Percentiles rank a stretch among this genome's conserved stretches.
Conservation (phyloP, 2,797 vertebrate genomes). For the Melanotaenia trifasciata region DNA sequence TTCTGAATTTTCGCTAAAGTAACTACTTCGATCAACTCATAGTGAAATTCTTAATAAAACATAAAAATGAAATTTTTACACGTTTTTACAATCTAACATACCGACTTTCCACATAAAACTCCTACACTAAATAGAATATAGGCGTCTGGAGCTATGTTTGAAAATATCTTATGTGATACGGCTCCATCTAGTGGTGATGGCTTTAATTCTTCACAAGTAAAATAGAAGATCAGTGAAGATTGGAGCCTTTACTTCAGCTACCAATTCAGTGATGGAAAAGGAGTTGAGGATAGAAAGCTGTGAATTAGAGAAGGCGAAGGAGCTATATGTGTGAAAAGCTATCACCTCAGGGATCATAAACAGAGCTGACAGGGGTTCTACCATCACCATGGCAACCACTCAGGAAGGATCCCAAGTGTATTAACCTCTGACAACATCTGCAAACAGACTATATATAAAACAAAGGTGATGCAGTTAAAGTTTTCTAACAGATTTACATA, state of each 20-base stretch:
- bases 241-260: neutral
- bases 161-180: constrained; percentile 6
- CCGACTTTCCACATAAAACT: neutral
- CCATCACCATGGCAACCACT: constrained; percentile 37
- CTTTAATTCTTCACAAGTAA: neutral
- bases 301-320: neutral
- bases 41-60: neutral
- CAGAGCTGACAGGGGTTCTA: constrained; percentile 11
- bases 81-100: no score
- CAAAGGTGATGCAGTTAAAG: neutral
- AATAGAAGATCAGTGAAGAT: neutral
- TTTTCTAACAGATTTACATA: neutral
- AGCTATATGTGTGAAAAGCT: neutral
- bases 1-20: neutral
- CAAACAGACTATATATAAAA: neutral
- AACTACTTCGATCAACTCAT: neutral
- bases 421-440: constrained; percentile 21
- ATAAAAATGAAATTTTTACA: neutral
- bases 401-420: constrained; percentile 6
- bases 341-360: constrained; percentile 19
- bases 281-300: neutral
- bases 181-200: constrained; percentile 63
- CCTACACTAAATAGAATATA: neutral
- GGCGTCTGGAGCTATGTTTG: neutral
- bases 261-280: neutral